A percentile compares a stretch with the other conserved stretches of the same genome.
Conservation (phyloP, 2,113 vertebrate genomes). For the Perccottus glenii region DNA sequence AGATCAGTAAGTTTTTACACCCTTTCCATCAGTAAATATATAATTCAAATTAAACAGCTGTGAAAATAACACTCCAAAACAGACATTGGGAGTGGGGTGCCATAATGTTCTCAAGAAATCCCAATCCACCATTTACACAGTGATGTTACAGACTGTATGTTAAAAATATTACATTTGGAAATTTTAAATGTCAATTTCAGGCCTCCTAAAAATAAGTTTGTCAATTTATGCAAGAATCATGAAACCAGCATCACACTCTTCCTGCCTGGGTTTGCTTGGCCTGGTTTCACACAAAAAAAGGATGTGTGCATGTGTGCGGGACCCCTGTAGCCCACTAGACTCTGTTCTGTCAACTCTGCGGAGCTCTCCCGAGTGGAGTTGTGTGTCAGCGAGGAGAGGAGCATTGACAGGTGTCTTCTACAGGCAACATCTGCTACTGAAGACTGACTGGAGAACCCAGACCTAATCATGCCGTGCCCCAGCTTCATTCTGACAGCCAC, state of each 20-base stretch:
- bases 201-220: too few relatives aligned
- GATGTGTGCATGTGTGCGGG: slow-evolving; percentile 7
- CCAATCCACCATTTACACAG: too few relatives aligned
- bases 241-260: slow-evolving; percentile 14
- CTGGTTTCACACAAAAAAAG: slow-evolving; percentile 45
- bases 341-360: slow-evolving; percentile 55
- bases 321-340: slow-evolving; percentile 55
- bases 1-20: too few relatives aligned
- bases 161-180: too few relatives aligned
- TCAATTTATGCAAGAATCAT: neutral
- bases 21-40: too few relatives aligned
- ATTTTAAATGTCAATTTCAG: too few relatives aligned
- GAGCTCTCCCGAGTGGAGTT: slow-evolving; percentile 34
- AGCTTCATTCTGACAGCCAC: slow-evolving; percentile 57
- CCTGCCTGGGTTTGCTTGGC: slow-evolving; percentile 37
- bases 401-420: slow-evolving; percentile 71
- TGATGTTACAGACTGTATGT: too few relatives aligned
- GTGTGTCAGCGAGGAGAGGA: slow-evolving; percentile 52
- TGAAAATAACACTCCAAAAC: too few relatives aligned
- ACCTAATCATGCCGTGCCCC: slow-evolving; percentile 61
- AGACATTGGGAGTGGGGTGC: too few relatives aligned
- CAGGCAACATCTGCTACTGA: slow-evolving; percentile 46
- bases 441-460: slow-evolving; percentile 47
- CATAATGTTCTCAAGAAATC: too few relatives aligned
- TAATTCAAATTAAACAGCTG: too few relatives aligned